A percentile compares a stretch with the other conserved stretches of the same genome.
These are phyloP conservation scores for Meles meles DNA, from an alignment of 2,113 vertebrate species.

Conservation along the genomic window DNA sequence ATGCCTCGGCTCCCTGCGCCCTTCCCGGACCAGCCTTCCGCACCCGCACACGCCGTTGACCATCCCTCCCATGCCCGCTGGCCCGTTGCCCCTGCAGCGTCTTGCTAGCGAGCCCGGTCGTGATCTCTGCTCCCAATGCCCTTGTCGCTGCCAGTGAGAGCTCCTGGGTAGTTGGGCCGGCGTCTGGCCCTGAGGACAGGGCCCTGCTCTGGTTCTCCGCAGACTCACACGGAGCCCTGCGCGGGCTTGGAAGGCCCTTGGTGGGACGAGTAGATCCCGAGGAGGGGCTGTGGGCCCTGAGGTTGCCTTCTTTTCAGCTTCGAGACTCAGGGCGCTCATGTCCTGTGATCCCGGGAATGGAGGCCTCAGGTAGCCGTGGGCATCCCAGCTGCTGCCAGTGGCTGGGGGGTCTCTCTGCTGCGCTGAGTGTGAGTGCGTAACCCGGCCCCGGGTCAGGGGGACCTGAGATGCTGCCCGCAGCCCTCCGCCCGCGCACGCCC, in stretches of 20 bases:
- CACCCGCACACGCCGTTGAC: accelerated
- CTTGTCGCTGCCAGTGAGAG: not conserved
- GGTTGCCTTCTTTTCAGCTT: not conserved
- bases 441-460: not conserved
- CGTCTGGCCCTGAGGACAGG: not conserved
- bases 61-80: not conserved
- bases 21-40: not conserved
- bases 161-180: not conserved
- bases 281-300: not conserved
- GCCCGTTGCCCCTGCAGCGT: not conserved
- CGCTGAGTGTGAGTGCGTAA: not conserved
- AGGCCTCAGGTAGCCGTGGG: not conserved
- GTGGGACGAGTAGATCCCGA: too few relatives aligned
- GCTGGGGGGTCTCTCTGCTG: accelerated
- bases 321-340: not conserved
- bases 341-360: not conserved
- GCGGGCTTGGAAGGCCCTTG: too few relatives aligned
- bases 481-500: not conserved
- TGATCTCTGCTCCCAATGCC: not conserved
- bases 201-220: not conserved
- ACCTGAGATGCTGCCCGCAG: not conserved
- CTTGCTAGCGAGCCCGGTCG: not conserved
- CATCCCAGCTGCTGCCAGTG: not conserved
- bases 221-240: not conserved
- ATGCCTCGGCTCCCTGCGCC: not conserved